These are phyloP conservation scores for Gallinago paraguaiae DNA, from an alignment of 2,113 vertebrate species.

Conservation along the genomic window DNA sequence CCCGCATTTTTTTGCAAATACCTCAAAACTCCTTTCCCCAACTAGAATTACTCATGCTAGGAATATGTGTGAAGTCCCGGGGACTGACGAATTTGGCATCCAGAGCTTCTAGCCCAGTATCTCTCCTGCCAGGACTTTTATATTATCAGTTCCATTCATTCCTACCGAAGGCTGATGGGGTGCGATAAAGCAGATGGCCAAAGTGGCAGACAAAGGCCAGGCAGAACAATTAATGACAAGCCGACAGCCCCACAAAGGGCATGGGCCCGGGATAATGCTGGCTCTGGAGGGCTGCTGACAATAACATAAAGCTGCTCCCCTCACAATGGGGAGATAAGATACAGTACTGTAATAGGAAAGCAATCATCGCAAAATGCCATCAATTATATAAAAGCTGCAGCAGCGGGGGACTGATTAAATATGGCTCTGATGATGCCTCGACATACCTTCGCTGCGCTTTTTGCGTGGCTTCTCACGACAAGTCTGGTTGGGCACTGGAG, in stretches of 20 bases:
- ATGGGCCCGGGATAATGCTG: constrained; percentile 28
- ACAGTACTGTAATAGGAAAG: constrained; percentile 69
- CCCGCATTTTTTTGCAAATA: background rate
- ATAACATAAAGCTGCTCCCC: constrained; percentile 62
- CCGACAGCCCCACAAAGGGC: constrained; percentile 68
- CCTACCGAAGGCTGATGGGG: constrained; percentile 49
- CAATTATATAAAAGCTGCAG: constrained; percentile 69
- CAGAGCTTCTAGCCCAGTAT: constrained; percentile 9
- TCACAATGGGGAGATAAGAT: constrained; percentile 63
- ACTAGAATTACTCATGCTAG: constrained; percentile 57
- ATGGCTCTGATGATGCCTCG: constrained; percentile 46
- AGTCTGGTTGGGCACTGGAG: constrained; percentile 51
- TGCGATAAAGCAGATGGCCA: constrained; percentile 70
- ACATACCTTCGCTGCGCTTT: background rate
- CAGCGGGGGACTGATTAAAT: constrained; percentile 51
- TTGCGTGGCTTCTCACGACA: constrained; percentile 21
- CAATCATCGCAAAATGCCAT: constrained; percentile 75
- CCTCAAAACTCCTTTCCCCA: constrained; percentile 21
- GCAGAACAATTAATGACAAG: constrained; percentile 63
- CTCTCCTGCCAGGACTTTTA: constrained; percentile 32
- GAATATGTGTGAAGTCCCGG: constrained; percentile 20
- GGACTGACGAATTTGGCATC: constrained; percentile 41
- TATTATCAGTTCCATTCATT: constrained; percentile 59
- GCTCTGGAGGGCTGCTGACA: constrained; percentile 59
- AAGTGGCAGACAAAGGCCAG: constrained; percentile 53